Percentiles rank a stretch among this genome's conserved stretches.
phyloP scores from a whole-genome alignment of 2,113 vertebrate species.

The Aegithalos caudatus region DNA sequence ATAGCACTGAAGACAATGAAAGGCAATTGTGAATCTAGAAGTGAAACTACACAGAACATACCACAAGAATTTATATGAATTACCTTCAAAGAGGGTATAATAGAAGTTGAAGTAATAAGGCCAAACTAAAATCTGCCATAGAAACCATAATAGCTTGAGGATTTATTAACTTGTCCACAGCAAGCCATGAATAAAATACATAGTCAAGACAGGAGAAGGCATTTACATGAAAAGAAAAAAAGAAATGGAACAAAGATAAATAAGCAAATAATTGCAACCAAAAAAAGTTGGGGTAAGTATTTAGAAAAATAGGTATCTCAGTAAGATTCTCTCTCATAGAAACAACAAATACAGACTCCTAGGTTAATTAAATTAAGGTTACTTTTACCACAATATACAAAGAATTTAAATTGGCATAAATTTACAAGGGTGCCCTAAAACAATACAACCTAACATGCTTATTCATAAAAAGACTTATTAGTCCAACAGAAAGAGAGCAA shows the following conservation, averaged over 20 bases:
- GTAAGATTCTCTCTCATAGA: not conserved
- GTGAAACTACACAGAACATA: not conserved
- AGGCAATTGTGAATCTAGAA: not conserved
- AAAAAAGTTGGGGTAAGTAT: not conserved
- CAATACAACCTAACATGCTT: not conserved
- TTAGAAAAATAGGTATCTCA: not conserved
- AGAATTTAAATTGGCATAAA: not conserved
- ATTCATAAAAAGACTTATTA: not conserved
- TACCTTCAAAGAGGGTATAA: not conserved
- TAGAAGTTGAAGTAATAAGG: not conserved
- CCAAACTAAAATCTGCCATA: not conserved
- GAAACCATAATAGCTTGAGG: not conserved
- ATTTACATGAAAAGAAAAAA: not conserved
- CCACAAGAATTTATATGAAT: not conserved
- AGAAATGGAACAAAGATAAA: not conserved
- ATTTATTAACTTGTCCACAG: not conserved
- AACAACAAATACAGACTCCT: not conserved
- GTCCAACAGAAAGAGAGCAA: not conserved
- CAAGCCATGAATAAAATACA: not conserved
- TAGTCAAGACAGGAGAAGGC: not conserved
- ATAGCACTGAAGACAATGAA: not conserved
- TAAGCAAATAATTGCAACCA: not conserved
- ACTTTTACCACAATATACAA: not conserved
- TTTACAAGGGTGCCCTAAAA: not conserved
- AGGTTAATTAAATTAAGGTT: not conserved